A percentile compares a stretch with the other conserved stretches of the same genome.
phyloP scores from a whole-genome alignment of 2,888 invertebrate genomes.

The Anthophora plumipes region DNA sequence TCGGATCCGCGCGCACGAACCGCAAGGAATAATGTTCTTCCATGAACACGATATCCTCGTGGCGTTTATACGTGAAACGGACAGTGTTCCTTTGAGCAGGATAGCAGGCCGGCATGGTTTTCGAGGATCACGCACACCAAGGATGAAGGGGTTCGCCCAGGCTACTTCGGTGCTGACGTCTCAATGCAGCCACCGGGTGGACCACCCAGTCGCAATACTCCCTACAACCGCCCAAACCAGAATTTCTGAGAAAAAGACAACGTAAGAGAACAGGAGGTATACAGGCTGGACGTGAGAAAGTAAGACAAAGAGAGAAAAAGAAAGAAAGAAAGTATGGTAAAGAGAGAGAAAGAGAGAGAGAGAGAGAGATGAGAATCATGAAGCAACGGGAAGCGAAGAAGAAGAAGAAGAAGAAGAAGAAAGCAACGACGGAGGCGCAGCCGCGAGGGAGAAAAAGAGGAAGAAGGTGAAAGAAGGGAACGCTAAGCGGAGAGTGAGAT shows the following conservation, averaged over 20 bases:
- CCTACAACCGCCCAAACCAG: conserved; percentile 77
- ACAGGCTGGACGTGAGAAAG: neutral
- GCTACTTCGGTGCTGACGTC: conserved; percentile 78
- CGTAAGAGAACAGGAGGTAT: neutral
- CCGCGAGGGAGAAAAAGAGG: conserved; percentile 42
- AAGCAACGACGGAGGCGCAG: conserved; percentile 31
- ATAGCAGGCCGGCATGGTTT: conserved; percentile 39
- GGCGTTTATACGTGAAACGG: conserved; percentile 55
- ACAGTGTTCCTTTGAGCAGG: conserved; percentile 44
- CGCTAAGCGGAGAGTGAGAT: conserved; percentile 59
- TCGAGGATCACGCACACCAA: conserved; percentile 64
- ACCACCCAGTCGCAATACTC: conserved; percentile 77
- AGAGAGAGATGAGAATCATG: conserved; percentile 19
- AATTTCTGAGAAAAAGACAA: conserved; percentile 70
- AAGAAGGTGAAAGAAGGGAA: conserved; percentile 42
- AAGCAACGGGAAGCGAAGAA: conserved; percentile 23
- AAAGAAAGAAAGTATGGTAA: too few relatives aligned
- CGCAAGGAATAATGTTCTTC: conserved; percentile 43
- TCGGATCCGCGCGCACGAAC: conserved; percentile 17
- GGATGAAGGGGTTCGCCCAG: conserved; percentile 53
- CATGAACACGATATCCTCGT: conserved; percentile 44
- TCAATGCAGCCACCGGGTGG: conserved; percentile 77
- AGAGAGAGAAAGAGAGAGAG: too few relatives aligned
- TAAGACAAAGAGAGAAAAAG: neutral
- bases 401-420: conserved; percentile 9